Percentiles rank a stretch among this genome's conserved stretches.
Evolutionary conservation across 2,888 invertebrate genomes (phyloP).

Genomic region (Odontocolon sp.): DNA sequence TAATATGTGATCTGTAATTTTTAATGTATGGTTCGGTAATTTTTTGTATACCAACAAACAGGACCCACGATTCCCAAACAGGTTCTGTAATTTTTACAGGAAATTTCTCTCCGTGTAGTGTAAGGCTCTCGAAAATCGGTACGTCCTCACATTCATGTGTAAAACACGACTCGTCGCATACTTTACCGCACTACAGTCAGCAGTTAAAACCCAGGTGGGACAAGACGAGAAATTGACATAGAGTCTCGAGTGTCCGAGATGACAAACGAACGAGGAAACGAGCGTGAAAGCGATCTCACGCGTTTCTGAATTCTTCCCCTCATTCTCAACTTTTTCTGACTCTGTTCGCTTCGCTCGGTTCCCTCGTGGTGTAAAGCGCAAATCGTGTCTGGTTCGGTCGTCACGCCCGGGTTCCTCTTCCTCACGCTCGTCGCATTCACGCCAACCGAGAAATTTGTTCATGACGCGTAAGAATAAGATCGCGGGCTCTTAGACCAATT

Average conservation of each 20-base stretch:
- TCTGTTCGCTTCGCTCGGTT: background rate
- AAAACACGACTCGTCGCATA: slow-evolving; percentile 35
- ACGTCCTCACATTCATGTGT: slow-evolving; percentile 54
- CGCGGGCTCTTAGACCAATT: too few relatives aligned
- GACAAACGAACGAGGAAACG: slow-evolving; percentile 27
- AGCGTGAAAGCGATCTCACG: slow-evolving; percentile 61
- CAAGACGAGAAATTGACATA: background rate
- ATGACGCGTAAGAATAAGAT: slow-evolving; percentile 17
- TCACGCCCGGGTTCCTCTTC: slow-evolving; percentile 36
- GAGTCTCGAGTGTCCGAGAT: background rate
- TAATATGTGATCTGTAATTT: too few relatives aligned
- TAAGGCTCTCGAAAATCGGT: slow-evolving; percentile 18
- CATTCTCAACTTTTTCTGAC: slow-evolving; percentile 3
- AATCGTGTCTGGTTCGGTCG: slow-evolving; percentile 24
- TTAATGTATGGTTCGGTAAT: too few relatives aligned
- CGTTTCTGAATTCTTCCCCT: slow-evolving; percentile 57
- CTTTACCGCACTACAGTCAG: background rate
- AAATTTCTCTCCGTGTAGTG: background rate
- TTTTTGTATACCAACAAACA: too few relatives aligned
- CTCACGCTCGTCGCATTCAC: slow-evolving; percentile 2
- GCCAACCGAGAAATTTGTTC: slow-evolving; percentile 43
- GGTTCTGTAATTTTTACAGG: too few relatives aligned
- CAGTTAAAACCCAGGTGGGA: slow-evolving; percentile 30
- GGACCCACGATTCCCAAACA: too few relatives aligned
- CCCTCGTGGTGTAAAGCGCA: slow-evolving; percentile 30